These are phyloP conservation scores for Puffinus mauretanicus DNA, from an alignment of 2,113 vertebrate species.

Conservation along the genomic window DNA sequence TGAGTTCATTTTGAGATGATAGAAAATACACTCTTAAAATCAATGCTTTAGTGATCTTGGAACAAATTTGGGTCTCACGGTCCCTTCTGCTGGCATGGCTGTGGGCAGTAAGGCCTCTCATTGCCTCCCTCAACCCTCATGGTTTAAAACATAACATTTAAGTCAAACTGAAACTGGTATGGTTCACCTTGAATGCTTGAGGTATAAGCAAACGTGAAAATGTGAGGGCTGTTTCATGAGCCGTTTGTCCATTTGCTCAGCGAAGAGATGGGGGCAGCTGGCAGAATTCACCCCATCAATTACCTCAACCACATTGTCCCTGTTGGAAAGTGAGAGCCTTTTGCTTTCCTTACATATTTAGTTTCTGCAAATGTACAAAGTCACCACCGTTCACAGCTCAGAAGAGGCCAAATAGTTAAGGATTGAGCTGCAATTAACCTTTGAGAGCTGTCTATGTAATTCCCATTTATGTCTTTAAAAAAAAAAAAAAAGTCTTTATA, in stretches of 20 bases:
- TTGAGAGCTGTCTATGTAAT: neutral
- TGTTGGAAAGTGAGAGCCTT: neutral
- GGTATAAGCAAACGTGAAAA: neutral
- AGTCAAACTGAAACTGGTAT: neutral
- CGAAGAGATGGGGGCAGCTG: neutral
- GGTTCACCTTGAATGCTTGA: neutral
- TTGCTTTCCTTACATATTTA: neutral
- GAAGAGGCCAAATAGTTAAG: neutral
- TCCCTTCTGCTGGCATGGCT: neutral
- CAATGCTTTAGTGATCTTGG: neutral
- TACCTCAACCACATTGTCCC: accelerated
- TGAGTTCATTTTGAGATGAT: neutral
- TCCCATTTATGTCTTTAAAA: neutral
- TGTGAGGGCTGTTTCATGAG: neutral
- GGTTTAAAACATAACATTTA: neutral
- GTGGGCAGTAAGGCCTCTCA: neutral
- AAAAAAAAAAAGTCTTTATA: neutral
- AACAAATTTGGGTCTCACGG: neutral
- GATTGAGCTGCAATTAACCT: constrained; percentile 6
- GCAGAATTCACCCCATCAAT: neutral
- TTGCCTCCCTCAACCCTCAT: neutral
- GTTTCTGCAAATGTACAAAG: neutral
- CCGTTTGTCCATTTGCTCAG: neutral
- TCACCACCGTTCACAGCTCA: neutral
- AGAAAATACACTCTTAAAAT: neutral